Conservation (phyloP, 2,113 vertebrate genomes). For the Sceloporus undulatus region DNA sequence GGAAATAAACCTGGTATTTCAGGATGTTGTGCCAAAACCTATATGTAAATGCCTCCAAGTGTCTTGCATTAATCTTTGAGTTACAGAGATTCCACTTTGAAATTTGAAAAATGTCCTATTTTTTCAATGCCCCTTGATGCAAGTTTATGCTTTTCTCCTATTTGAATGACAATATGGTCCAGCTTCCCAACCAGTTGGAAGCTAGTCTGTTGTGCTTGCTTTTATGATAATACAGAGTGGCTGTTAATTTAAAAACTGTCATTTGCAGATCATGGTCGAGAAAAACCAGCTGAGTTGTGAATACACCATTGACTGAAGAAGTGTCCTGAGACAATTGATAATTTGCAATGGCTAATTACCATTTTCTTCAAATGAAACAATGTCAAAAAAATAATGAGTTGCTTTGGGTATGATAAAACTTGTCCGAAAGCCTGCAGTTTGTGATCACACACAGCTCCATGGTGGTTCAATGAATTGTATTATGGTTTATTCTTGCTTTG, state of each 20-base stretch:
- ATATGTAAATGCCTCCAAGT: slow-evolving; percentile 39
- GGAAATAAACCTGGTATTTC: slow-evolving; percentile 60
- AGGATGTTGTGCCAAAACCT: slow-evolving; percentile 49
- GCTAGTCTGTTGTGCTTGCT: slow-evolving; percentile 51
- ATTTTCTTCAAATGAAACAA: slow-evolving; percentile 61
- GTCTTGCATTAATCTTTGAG: slow-evolving; percentile 59
- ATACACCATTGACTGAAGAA: slow-evolving; percentile 44
- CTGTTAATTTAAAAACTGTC: slow-evolving; percentile 78
- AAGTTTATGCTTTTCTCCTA: slow-evolving; percentile 3
- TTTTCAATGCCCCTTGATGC: slow-evolving; percentile 35
- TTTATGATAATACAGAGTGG: slow-evolving; percentile 62
- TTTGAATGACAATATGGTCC: slow-evolving; percentile 61
- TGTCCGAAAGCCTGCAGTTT: slow-evolving; percentile 49
- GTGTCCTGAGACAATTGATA: slow-evolving; percentile 66
- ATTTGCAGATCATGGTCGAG: slow-evolving; percentile 60
- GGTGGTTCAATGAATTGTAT: background rate
- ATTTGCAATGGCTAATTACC: slow-evolving; percentile 74
- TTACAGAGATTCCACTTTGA: slow-evolving; percentile 53
- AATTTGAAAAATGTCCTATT: slow-evolving; percentile 53
- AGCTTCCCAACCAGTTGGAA: slow-evolving; percentile 48
- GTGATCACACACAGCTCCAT: background rate
- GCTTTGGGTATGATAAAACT: slow-evolving; percentile 56
- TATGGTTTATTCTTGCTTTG: slow-evolving; percentile 33
- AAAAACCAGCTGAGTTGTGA: slow-evolving; percentile 64
- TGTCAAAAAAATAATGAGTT: slow-evolving; percentile 63